Percentiles rank a stretch among this genome's conserved stretches.
Conservation (phyloP, 2,888 invertebrate genomes). For the Metallyticus violacea region DNA sequence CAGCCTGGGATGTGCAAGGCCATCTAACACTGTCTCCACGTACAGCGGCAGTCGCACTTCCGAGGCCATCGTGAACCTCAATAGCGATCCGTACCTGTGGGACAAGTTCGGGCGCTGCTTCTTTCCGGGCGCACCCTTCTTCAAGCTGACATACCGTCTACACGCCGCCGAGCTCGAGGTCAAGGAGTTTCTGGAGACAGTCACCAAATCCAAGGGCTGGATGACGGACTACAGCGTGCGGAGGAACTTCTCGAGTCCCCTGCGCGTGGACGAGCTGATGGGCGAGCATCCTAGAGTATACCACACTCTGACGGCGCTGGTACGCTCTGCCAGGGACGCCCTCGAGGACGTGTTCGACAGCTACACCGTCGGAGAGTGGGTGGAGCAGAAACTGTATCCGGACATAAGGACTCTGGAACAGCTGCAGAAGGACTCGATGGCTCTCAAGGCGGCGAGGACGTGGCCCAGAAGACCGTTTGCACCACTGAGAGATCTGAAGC, state of each 20-base stretch:
- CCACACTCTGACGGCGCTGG: slow-evolving; percentile 54
- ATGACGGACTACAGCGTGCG: slow-evolving; percentile 67
- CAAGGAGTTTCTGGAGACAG: slow-evolving; percentile 29
- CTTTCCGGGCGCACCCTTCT: slow-evolving; percentile 61
- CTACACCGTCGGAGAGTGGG: slow-evolving; percentile 61
- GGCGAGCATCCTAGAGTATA: slow-evolving; percentile 56
- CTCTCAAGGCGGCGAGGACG: slow-evolving; percentile 51
- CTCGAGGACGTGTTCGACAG: slow-evolving; percentile 59
- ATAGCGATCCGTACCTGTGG: slow-evolving; percentile 60
- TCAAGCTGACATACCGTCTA: slow-evolving; percentile 50
- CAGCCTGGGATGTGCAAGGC: slow-evolving; percentile 55
- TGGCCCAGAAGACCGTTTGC: slow-evolving; percentile 63
- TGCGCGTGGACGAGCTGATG: slow-evolving; percentile 61
- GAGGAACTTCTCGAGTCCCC: slow-evolving; percentile 65
- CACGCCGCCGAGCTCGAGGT: slow-evolving; percentile 46
- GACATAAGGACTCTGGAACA: slow-evolving; percentile 50
- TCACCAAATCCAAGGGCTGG: slow-evolving; percentile 51
- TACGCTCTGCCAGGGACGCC: slow-evolving; percentile 54
- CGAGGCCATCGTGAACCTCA: slow-evolving; percentile 53
- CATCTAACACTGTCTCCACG: slow-evolving; percentile 23
- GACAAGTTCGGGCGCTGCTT: slow-evolving; percentile 58
- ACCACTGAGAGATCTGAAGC: slow-evolving; percentile 48
- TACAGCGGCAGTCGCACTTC: slow-evolving; percentile 30
- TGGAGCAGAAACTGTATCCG: slow-evolving; percentile 64
- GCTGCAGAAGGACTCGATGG: slow-evolving; percentile 53